phyloP scores from a whole-genome alignment of 1,140 invertebrate genomes.

The Trichonephila clavipes region DNA sequence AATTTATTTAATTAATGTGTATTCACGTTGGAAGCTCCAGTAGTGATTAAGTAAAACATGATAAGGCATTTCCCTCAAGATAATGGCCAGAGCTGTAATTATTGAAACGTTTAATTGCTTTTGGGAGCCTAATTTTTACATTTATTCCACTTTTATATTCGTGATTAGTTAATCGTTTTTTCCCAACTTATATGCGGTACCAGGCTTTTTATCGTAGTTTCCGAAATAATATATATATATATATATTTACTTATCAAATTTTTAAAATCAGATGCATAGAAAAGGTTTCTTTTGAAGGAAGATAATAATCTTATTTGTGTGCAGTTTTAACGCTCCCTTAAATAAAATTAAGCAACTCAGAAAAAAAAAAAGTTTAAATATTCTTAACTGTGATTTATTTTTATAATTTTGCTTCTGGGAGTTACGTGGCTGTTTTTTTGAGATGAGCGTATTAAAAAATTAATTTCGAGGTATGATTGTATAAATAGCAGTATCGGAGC shows the following conservation, averaged over 20 bases:
- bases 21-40: neutral
- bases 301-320: neutral
- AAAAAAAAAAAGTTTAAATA: neutral
- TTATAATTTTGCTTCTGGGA: neutral
- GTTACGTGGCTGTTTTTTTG: neutral
- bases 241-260: neutral
- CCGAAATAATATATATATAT: neutral
- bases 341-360: neutral
- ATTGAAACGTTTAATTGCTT: constrained; percentile 37
- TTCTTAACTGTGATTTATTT: neutral
- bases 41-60: constrained; percentile 50
- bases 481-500: neutral
- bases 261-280: neutral
- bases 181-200: neutral
- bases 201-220: neutral
- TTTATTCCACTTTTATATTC: neutral
- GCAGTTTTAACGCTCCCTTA: neutral
- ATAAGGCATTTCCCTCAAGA: constrained; percentile 49
- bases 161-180: constrained; percentile 44
- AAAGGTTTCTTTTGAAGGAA: neutral
- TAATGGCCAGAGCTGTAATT: neutral
- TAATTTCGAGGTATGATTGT: neutral
- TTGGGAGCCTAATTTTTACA: neutral
- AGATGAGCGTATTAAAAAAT: neutral
- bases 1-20: constrained; percentile 63